Base-by-base conservation (phyloP, 1,140 invertebrate species). In the Phortica variegata region DNA sequence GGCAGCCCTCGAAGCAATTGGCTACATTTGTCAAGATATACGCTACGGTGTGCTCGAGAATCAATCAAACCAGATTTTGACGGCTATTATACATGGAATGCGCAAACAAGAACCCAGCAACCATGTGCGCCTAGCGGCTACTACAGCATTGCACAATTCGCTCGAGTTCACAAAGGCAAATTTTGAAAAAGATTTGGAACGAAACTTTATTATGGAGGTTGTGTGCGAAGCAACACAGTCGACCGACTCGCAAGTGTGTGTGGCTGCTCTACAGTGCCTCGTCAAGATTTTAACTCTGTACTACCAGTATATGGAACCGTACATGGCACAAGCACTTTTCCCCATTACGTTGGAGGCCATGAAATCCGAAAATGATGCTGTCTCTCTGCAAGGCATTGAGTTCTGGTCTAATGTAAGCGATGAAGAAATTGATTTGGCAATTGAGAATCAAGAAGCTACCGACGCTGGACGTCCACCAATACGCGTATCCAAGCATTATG, bases 371-470 rank as follows among this genome's bases (percentile, higher is more conserved):
- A 86, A 89, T 47, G 95, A 98, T 80, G 94, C 98, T 58, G 89
- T 99, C 36, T 88, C 94, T 19, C 81, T 99, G 32, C 97, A 99
- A 80, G 97, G 97, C 56, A 99, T 99, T 78, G 97, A 99, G 78
- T 99, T 99, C 79, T 99, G 97, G 97, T 99, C 96, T 0, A 98
- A 97, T 72, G 96, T 99, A 0, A 97, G 96, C 70, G 97, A 99
- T 79, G 97, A 98, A 79, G 97, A 99, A 81, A 92, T 98, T 19
- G 95, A 98, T 79, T 79, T 99, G 53, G 86, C 90, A 3, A 93
- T 97, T 74, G 95, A 98, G 78, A 90, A 91, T 54, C 87, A 88
- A 32, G 97, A 99, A 80, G 95, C 95, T 21, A 80, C 82, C 21
- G 95, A 99, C 77, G 84, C 87, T 60, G 95, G 95, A 33, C 81